Conservation (phyloP, 2,113 vertebrate genomes). For the Chunga burmeisteri region DNA sequence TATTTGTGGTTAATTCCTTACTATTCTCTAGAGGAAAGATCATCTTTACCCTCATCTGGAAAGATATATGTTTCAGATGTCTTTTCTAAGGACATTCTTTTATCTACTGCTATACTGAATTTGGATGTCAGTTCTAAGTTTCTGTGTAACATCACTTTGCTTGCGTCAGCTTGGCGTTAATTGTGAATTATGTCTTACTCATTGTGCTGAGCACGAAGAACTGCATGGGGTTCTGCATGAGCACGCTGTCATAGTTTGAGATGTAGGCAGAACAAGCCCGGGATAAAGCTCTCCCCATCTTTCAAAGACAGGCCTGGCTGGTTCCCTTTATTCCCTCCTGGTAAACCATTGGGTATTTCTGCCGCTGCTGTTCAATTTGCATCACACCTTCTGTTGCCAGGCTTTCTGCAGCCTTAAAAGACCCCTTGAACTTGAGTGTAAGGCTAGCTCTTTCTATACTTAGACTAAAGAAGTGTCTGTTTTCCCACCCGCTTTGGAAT, state of each 20-base stretch:
- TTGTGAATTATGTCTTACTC: conserved; percentile 35
- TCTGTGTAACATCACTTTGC: conserved; percentile 7
- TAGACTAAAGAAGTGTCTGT: background rate
- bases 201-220: background rate
- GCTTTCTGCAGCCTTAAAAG: conserved; percentile 4
- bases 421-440: background rate
- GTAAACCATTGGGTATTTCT: conserved; percentile 23
- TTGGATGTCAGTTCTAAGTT: conserved; percentile 6
- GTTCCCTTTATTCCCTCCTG: background rate
- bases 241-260: background rate
- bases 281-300: background rate
- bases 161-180: background rate
- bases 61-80: background rate
- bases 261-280: background rate
- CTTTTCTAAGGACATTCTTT: background rate
- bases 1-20: background rate
- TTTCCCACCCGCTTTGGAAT: background rate
- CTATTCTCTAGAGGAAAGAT: background rate
- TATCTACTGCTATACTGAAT: background rate
- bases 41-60: background rate
- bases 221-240: background rate
- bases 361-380: background rate
- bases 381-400: background rate
- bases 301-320: background rate
- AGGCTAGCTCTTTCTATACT: background rate